Evolutionary conservation across 2,888 invertebrate species (phyloP).

Genomic region (Hyles lineata): DNA sequence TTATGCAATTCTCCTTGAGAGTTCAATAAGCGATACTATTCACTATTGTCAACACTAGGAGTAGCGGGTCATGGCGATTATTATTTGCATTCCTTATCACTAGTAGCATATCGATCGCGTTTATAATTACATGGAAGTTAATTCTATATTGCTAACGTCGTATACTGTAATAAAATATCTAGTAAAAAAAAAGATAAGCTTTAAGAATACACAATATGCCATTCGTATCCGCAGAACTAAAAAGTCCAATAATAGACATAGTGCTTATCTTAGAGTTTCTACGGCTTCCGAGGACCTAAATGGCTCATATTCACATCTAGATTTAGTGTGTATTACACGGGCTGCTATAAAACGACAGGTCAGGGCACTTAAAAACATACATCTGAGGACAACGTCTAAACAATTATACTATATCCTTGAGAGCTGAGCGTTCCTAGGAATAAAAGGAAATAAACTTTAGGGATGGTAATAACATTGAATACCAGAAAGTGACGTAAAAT

Average conservation of each 20-base stretch:
- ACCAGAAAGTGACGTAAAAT: too few species aligned
- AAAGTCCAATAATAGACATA: too few species aligned
- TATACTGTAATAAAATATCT: too few species aligned
- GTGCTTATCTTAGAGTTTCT: too few species aligned
- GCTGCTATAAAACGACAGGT: background rate
- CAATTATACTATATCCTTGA: background rate
- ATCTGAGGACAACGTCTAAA: background rate
- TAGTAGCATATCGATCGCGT: background rate
- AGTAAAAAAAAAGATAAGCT: too few species aligned
- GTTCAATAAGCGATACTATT: background rate
- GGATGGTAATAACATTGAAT: background rate
- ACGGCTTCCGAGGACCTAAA: too few species aligned
- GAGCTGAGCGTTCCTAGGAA: background rate
- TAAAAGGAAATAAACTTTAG: background rate
- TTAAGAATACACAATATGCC: too few species aligned
- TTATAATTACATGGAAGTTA: background rate
- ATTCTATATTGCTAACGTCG: background rate
- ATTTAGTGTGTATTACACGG: background rate
- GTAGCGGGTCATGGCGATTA: background rate
- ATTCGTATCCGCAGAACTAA: too few species aligned
- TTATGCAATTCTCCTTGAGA: constrained; percentile 1
- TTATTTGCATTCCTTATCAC: background rate
- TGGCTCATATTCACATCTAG: background rate
- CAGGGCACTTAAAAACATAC: background rate
- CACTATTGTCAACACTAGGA: background rate